These are phyloP conservation scores for Leuciscus idus DNA, from an alignment of 2,113 vertebrate species.

Conservation along the genomic window DNA sequence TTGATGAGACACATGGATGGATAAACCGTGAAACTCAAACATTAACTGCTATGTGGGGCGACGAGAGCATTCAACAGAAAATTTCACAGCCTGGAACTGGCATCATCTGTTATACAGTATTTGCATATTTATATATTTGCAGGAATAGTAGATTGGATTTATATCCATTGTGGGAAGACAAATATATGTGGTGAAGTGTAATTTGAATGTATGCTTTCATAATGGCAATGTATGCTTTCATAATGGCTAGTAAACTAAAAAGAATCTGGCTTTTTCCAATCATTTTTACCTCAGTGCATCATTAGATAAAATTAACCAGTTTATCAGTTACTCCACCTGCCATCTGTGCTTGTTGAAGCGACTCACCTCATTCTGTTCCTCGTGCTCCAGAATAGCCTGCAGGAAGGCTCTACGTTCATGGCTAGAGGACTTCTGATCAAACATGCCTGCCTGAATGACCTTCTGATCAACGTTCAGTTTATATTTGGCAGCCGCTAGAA, in stretches of 20 bases:
- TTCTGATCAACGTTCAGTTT: conserved; percentile 92
- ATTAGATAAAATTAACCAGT: neutral
- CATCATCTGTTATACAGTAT: neutral
- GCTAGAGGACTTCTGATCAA: conserved; percentile 90
- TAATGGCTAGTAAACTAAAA: neutral
- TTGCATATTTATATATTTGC: conserved; percentile 10
- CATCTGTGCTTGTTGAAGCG: neutral
- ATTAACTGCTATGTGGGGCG: neutral
- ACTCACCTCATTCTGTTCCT: conserved; percentile 88
- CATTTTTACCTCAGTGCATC: neutral
- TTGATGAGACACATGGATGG: neutral
- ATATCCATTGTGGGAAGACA: neutral
- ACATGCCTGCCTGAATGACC: conserved; percentile 92
- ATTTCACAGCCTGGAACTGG: neutral
- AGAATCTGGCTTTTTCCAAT: neutral
- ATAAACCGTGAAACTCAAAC: neutral
- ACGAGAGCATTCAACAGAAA: neutral
- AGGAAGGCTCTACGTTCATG: conserved; percentile 87
- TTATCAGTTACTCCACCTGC: neutral
- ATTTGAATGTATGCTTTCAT: neutral
- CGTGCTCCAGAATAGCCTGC: conserved; percentile 87
- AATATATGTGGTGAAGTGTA: neutral
- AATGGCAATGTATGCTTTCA: neutral
- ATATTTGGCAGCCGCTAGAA: conserved; percentile 88
- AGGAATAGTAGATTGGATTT: neutral